These are phyloP conservation scores for Baryphthengus martii DNA, from an alignment of 2,113 vertebrate species.

Conservation along the genomic window DNA sequence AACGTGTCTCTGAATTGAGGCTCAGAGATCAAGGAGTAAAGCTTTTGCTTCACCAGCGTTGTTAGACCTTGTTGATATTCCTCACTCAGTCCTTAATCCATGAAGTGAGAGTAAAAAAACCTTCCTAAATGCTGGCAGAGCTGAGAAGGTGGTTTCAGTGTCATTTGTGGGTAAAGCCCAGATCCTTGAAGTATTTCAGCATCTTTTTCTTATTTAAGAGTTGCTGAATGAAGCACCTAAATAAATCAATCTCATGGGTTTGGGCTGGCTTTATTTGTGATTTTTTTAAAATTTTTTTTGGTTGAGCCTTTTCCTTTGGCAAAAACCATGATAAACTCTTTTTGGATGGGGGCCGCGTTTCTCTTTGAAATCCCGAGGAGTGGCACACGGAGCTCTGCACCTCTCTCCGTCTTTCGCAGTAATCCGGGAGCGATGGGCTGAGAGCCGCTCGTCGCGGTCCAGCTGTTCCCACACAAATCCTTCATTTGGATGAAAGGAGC, in stretches of 20 bases:
- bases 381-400: not conserved
- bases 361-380: not conserved
- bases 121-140: not conserved
- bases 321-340: not conserved
- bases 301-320: constrained; percentile 11
- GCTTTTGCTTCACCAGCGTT: not conserved
- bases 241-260: not conserved
- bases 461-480: constrained; percentile 52
- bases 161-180: not conserved
- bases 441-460: not conserved
- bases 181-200: not conserved
- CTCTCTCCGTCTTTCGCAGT: not conserved
- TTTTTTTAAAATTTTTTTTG: not conserved
- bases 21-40: not conserved
- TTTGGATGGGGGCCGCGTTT: not conserved
- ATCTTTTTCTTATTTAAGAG: constrained; percentile 19
- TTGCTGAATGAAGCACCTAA: not conserved
- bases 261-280: not conserved
- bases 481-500: constrained; percentile 29
- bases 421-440: not conserved
- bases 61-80: not conserved
- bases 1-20: not conserved
- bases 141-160: not conserved
- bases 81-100: not conserved
- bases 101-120: not conserved